These are phyloP conservation scores for Drosophila sproati DNA, from an alignment of 1,140 invertebrate genomes.

Conservation along the genomic window DNA sequence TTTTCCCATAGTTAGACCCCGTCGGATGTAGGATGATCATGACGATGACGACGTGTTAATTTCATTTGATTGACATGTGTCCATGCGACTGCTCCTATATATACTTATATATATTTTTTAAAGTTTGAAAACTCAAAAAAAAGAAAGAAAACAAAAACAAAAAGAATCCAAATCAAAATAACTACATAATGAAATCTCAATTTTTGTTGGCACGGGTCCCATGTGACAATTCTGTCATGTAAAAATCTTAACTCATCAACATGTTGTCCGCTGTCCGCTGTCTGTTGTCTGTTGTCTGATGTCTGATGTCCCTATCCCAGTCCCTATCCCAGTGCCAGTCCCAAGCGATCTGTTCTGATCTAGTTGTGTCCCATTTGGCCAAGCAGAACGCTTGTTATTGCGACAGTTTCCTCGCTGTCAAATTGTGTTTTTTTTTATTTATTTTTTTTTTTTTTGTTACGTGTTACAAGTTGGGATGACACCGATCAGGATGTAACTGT, in stretches of 20 bases:
- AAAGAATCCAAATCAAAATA: neutral
- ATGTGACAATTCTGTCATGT: conserved; percentile 38
- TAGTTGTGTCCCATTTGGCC: conserved; percentile 51
- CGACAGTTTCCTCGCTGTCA: conserved; percentile 36
- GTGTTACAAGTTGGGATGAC: conserved; percentile 42
- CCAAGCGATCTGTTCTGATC: conserved; percentile 30
- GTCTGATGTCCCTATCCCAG: neutral
- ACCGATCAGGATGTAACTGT: conserved; percentile 32
- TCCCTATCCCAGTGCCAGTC: neutral
- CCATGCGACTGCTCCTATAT: conserved; percentile 10
- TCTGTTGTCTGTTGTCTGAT: too few species aligned
- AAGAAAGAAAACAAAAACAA: conserved; percentile 5
- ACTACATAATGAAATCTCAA: conserved; percentile 1
- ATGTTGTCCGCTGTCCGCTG: conserved; percentile 1
- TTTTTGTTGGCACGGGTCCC: conserved; percentile 11
- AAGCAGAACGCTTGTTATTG: conserved; percentile 52
- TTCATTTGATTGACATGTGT: conserved; percentile 80
- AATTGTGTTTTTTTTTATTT: neutral
- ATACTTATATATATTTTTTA: neutral
- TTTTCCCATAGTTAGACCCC: conserved; percentile 19
- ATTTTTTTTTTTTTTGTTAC: conserved; percentile 16
- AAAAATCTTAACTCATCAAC: conserved; percentile 32
- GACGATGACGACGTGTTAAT: conserved; percentile 71
- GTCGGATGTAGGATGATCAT: neutral
- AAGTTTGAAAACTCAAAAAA: conserved; percentile 37